phyloP scores from a whole-genome alignment of 2,888 invertebrate species.

The Parochlus steinenii region DNA sequence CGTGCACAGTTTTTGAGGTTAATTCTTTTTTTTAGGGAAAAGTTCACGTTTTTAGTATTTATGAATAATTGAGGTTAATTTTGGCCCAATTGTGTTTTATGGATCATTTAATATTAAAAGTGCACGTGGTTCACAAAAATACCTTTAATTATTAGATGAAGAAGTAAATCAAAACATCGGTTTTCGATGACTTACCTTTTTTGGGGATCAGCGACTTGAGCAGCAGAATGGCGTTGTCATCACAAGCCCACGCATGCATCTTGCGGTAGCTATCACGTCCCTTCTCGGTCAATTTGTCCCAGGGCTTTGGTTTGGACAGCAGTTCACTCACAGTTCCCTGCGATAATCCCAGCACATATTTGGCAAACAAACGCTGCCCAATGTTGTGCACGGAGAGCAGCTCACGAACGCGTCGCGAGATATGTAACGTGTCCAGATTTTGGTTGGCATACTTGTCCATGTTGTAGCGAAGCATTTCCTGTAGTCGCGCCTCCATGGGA shows the following conservation, averaged over 20 bases:
- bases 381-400: constrained; percentile 93
- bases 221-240: constrained; percentile 91
- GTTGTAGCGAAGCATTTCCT: constrained; percentile 86
- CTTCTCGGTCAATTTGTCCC: constrained; percentile 99
- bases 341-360: constrained; percentile 89
- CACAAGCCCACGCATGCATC: constrained; percentile 99
- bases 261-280: constrained; percentile 97
- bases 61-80: constrained; percentile 7
- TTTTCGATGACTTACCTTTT: constrained; percentile 58
- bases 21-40: constrained; percentile 1
- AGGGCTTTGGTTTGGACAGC: constrained; percentile 95
- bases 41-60: background rate
- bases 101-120: background rate
- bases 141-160: background rate
- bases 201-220: constrained; percentile 96
- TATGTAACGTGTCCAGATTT: constrained; percentile 86
- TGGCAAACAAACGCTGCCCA: constrained; percentile 95
- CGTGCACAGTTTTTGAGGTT: background rate
- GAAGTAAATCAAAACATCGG: background rate
- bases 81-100: background rate
- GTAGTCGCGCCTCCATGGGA: constrained; percentile 82
- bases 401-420: constrained; percentile 84
- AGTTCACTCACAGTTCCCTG: constrained; percentile 98
- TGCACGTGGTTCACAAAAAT: background rate
- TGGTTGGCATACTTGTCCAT: constrained; percentile 93